Base-by-base conservation (phyloP, 2,113 vertebrate species). In the Dissostichus mawsoni region DNA sequence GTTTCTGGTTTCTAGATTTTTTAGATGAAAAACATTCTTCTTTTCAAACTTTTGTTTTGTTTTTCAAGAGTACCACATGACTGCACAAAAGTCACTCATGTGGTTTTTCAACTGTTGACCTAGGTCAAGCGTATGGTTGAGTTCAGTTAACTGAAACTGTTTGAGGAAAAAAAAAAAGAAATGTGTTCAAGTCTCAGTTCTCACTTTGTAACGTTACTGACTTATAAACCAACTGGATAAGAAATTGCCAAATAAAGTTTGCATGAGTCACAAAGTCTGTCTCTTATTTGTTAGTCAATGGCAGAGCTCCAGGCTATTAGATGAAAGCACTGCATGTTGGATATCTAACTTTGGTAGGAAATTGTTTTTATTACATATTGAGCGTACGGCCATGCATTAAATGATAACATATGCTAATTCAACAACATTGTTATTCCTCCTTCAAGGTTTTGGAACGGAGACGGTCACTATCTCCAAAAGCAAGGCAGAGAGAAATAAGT, bases 371-470 rank as follows among this genome's bases (percentile, higher is more conserved):
- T 81, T 83, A 76, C 76, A 67, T 68, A 66, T 52, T 51, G 47
- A 75, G 67, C n/a, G 47, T 10, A 50, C 47, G 52, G 0, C 58
- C 64, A 64, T 57, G 57, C 67, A 66, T 76, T 86, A 74, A 83
- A 83, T 76, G 47, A 84, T 63, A 86, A 78, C 69, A 73, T 76
- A 84, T 84, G 71, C 55, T 51, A 87, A 80, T 82, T 51, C 50
- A 62, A 20, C 16, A 53, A 51, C 69, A 69, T 41, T 81, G 53
- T 52, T 78, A 58, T 86, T 86, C 74, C 33, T 44, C n/a, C 57
- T 68, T 78, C 50, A 70, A 76, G 56, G 56, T 82, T 74, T 70
- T 16, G 51, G 11, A 56, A 56, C 2, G 23, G 52, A 72, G 56
- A 83, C 13, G 45, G 70, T 70, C 69, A 41, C 65, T 64, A 82